Conservation (phyloP, 2,797 vertebrate genomes). For the Gymnothorax reevesii region DNA sequence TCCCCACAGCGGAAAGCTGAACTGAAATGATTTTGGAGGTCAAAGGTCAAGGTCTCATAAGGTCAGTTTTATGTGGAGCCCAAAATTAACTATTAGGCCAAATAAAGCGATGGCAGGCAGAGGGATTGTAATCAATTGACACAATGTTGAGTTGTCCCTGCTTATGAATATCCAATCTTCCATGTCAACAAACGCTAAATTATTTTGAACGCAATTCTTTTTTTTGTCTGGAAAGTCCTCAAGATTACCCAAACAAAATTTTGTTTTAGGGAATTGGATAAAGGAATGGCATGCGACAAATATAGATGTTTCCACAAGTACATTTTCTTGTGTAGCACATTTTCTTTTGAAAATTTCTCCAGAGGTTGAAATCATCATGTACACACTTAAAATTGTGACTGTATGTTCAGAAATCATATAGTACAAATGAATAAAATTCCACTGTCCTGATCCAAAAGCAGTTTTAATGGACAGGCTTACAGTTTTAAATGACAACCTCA, state of each 20-base stretch:
- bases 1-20: too few species aligned
- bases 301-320: background rate
- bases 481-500: background rate
- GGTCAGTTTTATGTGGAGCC: too few species aligned
- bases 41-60: too few species aligned
- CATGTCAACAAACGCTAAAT: too few species aligned
- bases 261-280: background rate
- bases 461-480: background rate
- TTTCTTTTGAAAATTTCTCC: background rate
- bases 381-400: background rate
- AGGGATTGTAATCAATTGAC: too few species aligned
- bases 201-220: too few species aligned
- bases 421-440: background rate
- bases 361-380: background rate
- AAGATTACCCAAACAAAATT: background rate
- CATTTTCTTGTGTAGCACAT: background rate
- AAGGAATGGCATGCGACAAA: background rate
- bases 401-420: background rate
- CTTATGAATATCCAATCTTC: too few species aligned
- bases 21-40: too few species aligned
- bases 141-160: too few species aligned
- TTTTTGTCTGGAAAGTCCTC: background rate
- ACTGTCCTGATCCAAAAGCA: background rate
- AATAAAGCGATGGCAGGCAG: too few species aligned
- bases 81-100: too few species aligned